Base-by-base conservation (phyloP, 1,140 invertebrate species). In the Bombus vancouverensis region DNA sequence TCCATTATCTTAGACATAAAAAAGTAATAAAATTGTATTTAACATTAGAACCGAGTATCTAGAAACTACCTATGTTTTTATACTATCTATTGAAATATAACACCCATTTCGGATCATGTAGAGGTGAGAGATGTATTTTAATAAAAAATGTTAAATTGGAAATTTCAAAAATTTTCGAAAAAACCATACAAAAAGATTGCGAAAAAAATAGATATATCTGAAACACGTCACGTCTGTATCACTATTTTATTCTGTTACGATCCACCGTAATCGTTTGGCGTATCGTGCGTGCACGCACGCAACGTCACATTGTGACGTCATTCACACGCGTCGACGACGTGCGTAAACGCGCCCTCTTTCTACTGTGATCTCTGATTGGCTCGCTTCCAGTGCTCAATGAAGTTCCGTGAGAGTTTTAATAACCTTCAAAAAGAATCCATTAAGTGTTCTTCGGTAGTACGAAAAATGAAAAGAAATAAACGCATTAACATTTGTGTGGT, bases 381-480 rank as follows among this genome's bases (percentile, higher is more conserved):
- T 84, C 87, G 86, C 85, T 90, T 90, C 87, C 88, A 90, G 79
- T 87, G 86, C 89, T 90, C 88, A 87, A 89, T 89, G 85, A 89
- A 87, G 76, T 85, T 73, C 74, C 75, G 65, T 32, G 77, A 81
- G 59, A 37, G 34, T 37, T 86, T 76, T 75, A 53, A n/a, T 72
- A 84, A 81, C 22, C 13, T 22, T 13, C 18, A n/a, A 66, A 22
- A 47, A 28, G 59, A 62, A 62, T 12, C 53, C 12, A 28, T 28
- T 5, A n/a, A 66, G n/a, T 18, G 32, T 44, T 32, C n/a, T 53
- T 53, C 28, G 22, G 2, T 68, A 6, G 1, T 34, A 13, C 1
- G 13, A 39, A 53, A 15, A 34, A 47, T 47, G 15, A 32, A 53
- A 53, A 4, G 25, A 47, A 22, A 39, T 32, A 15, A n/a, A 39